phyloP scores from a whole-genome alignment of 2,113 vertebrate species.

The Gavia stellata region DNA sequence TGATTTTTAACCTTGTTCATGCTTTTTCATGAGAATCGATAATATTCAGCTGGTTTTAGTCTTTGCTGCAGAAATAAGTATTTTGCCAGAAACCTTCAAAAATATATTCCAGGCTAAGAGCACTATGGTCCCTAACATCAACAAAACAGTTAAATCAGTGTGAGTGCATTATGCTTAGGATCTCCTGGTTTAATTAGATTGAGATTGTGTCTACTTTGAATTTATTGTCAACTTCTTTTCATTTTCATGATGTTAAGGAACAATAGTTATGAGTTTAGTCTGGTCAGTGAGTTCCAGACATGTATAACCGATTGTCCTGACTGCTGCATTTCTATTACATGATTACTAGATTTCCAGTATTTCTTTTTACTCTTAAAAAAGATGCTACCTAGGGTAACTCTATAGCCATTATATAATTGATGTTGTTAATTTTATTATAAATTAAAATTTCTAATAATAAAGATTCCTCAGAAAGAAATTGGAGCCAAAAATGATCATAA shows the following conservation, averaged over 20 bases:
- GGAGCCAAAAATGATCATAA: background rate
- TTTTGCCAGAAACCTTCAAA: background rate
- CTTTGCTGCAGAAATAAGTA: background rate
- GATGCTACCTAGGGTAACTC: background rate
- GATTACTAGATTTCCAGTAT: background rate
- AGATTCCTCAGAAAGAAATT: background rate
- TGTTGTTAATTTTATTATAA: background rate
- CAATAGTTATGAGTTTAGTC: background rate
- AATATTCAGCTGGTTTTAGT: background rate
- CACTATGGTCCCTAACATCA: background rate
- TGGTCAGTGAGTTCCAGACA: background rate
- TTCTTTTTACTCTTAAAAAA: background rate
- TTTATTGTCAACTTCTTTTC: background rate
- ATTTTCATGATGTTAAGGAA: background rate
- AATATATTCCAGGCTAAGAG: background rate
- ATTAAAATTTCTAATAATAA: background rate
- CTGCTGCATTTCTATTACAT: background rate
- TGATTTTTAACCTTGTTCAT: background rate
- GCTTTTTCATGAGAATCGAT: background rate
- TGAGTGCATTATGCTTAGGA: background rate
- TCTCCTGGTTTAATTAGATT: background rate
- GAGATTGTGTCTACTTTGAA: background rate
- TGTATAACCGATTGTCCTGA: background rate
- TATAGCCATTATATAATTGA: background rate
- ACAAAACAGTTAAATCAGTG: background rate